Evolutionary conservation across 92 coral and sea anemone species (phyloP), one percentile per base, ranked within the genome.

Genomic region (Phenganax marumi): DNA sequence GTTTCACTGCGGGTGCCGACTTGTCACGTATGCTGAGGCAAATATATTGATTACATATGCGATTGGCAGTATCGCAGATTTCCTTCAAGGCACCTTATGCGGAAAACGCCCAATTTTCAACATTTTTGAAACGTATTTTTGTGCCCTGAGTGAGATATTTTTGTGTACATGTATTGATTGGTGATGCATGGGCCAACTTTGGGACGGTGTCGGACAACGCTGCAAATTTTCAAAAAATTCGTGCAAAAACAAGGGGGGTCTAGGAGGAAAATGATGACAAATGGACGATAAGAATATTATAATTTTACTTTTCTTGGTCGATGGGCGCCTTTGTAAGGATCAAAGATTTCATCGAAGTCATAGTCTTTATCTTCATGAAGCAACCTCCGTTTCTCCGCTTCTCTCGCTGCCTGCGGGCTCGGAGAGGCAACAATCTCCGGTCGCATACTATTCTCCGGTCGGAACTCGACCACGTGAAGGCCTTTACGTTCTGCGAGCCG

Each of bases 401-500:
- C 88, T 66, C 75, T 91, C 46, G 88, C 82, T 33, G 97, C 90
- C 55, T 86, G 90, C 50, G 87, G 85, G 76, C 93, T 86, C 18
- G 98, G 98, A 12, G 91, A 87, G 23, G 98, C 98, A 25, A 95
- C 98, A 49, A 92, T 88, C 39, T 84, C 79, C 54, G 98, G 98
- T 60, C 95, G 78, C 90, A 85, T 95, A 43, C 97, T 97, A 50
- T 90, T 85, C 90, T 95, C 98, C 60, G 85, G 89, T 84, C 97
- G 91, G 48, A 86, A 81, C 86, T 95, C 98, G 81, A 95, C 98
- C 81, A 95, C 98, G 85, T 95, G 89, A 24, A 90, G 90, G 13
- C 98, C 98, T 70, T 93, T 92, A 39, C 98, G 88, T 81, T 95
- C 93, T 54, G 98, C 98, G n/a, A 95, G 85, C 86, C 92, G 92